phyloP scores from a whole-genome alignment of 2,888 invertebrate species.

The Nemoura dubitans region DNA sequence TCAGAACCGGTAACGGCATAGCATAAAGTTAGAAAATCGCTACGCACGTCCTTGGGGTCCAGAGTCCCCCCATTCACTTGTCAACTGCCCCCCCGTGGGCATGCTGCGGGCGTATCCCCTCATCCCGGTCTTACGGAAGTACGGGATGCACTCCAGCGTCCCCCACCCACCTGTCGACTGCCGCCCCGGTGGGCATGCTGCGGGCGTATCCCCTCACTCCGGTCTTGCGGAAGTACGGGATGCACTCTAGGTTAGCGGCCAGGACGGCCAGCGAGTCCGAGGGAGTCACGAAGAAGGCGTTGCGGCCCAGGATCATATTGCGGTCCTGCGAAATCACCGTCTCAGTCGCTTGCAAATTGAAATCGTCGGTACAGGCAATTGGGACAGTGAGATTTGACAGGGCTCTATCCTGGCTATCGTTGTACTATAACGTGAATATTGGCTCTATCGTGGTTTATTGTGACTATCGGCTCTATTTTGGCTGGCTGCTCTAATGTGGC shows the following conservation, averaged over 20 bases:
- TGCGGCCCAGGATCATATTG: constrained; percentile 96
- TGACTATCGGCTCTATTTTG: too few species aligned
- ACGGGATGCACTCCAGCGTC: constrained; percentile 93
- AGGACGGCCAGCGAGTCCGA: constrained; percentile 96
- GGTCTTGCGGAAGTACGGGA: constrained; percentile 91
- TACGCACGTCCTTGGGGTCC: too few species aligned
- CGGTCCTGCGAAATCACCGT: constrained; percentile 71
- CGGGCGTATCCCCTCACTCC: constrained; percentile 94
- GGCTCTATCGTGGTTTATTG: too few species aligned
- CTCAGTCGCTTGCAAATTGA: too few species aligned
- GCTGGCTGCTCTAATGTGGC: too few species aligned
- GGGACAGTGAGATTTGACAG: too few species aligned
- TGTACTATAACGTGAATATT: too few species aligned
- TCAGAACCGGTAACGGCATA: too few species aligned
- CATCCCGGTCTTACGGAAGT: constrained; percentile 86
- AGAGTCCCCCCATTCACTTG: too few species aligned
- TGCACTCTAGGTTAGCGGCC: constrained; percentile 87
- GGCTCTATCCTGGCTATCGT: too few species aligned
- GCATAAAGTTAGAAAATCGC: too few species aligned
- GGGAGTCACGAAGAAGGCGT: constrained; percentile 97
- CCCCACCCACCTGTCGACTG: constrained; percentile 90
- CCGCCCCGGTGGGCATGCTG: constrained; percentile 98
- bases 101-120: constrained; percentile 96
- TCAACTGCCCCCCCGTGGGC: constrained; percentile 98
- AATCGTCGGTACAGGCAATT: too few species aligned